A percentile compares a stretch with the other conserved stretches of the same genome.
These are phyloP conservation scores for Chironomus riparius DNA, from an alignment of 2,888 invertebrate genomes.

Conservation along the genomic window DNA sequence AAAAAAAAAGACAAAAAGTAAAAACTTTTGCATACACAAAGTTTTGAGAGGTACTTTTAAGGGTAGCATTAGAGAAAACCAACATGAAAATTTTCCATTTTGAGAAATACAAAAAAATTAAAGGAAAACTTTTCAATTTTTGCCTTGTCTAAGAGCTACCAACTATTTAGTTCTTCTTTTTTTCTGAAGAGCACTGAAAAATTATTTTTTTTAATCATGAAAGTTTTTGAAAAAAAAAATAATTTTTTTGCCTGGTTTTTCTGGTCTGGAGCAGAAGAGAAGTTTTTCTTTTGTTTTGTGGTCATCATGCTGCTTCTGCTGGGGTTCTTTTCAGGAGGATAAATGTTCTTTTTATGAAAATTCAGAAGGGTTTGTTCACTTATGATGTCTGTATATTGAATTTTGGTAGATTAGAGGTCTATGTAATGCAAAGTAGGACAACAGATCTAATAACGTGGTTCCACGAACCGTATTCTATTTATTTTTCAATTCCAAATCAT, in stretches of 20 bases:
- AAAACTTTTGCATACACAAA: background rate
- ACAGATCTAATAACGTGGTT: too few species aligned
- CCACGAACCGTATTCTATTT: too few species aligned
- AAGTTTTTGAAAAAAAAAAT: conserved; percentile 16
- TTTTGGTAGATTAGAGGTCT: too few species aligned
- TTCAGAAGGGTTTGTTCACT: too few species aligned
- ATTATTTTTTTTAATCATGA: conserved; percentile 23
- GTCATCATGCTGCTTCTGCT: background rate
- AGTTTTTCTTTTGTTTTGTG: conserved; percentile 21
- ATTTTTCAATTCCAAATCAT: too few species aligned
- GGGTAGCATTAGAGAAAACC: background rate
- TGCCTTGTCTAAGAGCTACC: background rate
- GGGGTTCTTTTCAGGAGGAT: background rate
- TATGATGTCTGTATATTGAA: too few species aligned
- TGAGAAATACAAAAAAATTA: background rate
- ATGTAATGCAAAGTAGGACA: too few species aligned
- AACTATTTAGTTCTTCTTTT: background rate
- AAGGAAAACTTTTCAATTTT: background rate
- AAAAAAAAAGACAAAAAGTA: background rate
- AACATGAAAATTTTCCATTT: conserved; percentile 10
- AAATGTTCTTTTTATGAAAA: too few species aligned
- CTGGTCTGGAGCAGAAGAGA: conserved; percentile 3
- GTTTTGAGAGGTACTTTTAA: background rate
- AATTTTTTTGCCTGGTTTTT: conserved; percentile 6
- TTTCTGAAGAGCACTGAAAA: background rate